A percentile compares a stretch with the other conserved stretches of the same genome.
These are phyloP conservation scores for Crotalus viridis DNA, from an alignment of 2,113 vertebrate genomes.

Conservation along the genomic window DNA sequence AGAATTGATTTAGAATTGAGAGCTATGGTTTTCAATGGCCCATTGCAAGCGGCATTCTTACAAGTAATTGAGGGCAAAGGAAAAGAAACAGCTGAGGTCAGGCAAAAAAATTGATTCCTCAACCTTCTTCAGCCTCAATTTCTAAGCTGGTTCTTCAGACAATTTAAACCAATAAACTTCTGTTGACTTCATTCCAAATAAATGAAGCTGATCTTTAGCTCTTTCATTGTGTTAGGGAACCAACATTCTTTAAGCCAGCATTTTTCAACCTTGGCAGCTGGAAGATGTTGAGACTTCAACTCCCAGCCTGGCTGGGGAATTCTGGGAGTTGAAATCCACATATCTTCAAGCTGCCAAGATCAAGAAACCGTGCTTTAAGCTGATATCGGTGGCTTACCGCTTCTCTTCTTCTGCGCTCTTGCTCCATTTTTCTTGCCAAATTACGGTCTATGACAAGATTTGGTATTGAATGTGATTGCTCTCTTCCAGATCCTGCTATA, in stretches of 20 bases:
- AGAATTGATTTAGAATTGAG: background rate
- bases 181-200: background rate
- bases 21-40: background rate
- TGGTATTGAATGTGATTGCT: constrained; percentile 26
- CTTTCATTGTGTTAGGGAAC: background rate
- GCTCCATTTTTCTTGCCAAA: constrained; percentile 83
- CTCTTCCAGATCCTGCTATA: constrained; percentile 3
- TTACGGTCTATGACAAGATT: constrained; percentile 69
- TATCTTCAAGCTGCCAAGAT: background rate
- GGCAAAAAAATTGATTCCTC: background rate
- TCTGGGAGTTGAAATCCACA: background rate
- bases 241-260: background rate
- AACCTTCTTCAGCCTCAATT: background rate
- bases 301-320: background rate
- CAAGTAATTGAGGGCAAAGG: background rate
- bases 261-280: background rate
- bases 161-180: background rate
- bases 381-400: constrained; percentile 77
- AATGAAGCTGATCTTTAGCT: background rate
- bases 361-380: background rate
- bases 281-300: background rate
- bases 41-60: background rate
- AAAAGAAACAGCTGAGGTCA: background rate
- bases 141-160: background rate
- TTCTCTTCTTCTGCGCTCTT: constrained; percentile 85